These are phyloP conservation scores for Onychostruthus taczanowskii DNA, from an alignment of 2,113 vertebrate species.

Conservation along the genomic window DNA sequence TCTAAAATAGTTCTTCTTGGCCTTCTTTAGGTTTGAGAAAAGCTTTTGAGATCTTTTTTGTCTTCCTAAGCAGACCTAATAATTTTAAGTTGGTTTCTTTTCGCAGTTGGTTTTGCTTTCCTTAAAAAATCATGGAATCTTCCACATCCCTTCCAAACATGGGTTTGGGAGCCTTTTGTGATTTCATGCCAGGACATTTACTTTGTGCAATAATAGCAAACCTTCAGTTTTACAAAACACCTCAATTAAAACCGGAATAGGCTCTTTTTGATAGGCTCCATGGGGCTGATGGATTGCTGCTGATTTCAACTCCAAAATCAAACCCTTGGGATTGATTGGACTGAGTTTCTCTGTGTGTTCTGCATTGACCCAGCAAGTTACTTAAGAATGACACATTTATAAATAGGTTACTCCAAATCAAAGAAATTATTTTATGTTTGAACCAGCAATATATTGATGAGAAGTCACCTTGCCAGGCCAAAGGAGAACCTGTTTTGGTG, in stretches of 20 bases:
- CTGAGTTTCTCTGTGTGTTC: neutral
- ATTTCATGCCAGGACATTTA: neutral
- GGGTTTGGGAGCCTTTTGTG: neutral
- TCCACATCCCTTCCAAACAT: neutral
- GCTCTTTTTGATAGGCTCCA: neutral
- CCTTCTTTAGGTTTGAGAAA: neutral
- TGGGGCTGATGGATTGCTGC: constrained; percentile 1
- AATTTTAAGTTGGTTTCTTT: neutral
- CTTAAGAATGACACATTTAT: constrained; percentile 41
- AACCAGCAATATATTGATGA: neutral
- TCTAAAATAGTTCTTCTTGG: neutral
- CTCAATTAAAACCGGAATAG: neutral
- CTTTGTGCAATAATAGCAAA: neutral
- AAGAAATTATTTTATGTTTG: neutral
- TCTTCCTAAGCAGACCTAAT: neutral
- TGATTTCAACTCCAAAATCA: constrained; percentile 12
- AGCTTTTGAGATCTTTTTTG: neutral
- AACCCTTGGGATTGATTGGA: neutral
- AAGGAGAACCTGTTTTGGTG: neutral
- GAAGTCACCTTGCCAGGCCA: neutral
- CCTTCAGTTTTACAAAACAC: neutral
- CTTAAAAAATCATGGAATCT: neutral
- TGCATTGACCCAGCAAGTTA: neutral
- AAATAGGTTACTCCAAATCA: neutral
- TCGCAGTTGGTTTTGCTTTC: neutral